Percentiles rank a stretch among this genome's conserved stretches.
These are phyloP conservation scores for Nematopogon swammerdamellus DNA, from an alignment of 2,888 invertebrate genomes.

Conservation along the genomic window DNA sequence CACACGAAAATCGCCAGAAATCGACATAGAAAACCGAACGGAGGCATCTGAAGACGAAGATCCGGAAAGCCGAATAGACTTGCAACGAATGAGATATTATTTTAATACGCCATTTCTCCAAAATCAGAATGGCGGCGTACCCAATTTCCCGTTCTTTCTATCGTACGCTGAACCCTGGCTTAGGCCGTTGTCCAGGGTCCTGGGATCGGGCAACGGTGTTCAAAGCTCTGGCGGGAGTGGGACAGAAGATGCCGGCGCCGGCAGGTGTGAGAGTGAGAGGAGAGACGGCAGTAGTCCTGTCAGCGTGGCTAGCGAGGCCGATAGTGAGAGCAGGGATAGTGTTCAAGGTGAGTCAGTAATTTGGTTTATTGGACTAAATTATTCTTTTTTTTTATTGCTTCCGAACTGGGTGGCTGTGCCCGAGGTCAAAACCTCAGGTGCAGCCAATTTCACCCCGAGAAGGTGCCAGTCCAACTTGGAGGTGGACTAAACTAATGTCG, in stretches of 20 bases:
- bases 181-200: conserved; percentile 28
- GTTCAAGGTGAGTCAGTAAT: conserved; percentile 41
- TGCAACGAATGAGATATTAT: conserved; percentile 45
- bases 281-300: conserved; percentile 40
- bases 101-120: conserved; percentile 43
- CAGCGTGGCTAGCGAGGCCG: conserved; percentile 43
- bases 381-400: no score
- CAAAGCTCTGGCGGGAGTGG: neutral
- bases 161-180: conserved; percentile 49
- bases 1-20: conserved; percentile 43
- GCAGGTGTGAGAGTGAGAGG: conserved; percentile 19
- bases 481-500: no score
- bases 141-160: conserved; percentile 40
- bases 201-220: conserved; percentile 16
- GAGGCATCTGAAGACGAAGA: conserved; percentile 45
- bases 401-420: no score
- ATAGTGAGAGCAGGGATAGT: conserved; percentile 41
- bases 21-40: conserved; percentile 42
- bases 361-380: no score
- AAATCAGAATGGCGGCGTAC: conserved; percentile 30
- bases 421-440: no score
- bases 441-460: no score
- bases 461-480: no score
- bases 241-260: neutral
- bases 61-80: conserved; percentile 27